These are phyloP conservation scores for Drosophila setosimentum DNA, from an alignment of 2,888 invertebrate species.

Conservation along the genomic window DNA sequence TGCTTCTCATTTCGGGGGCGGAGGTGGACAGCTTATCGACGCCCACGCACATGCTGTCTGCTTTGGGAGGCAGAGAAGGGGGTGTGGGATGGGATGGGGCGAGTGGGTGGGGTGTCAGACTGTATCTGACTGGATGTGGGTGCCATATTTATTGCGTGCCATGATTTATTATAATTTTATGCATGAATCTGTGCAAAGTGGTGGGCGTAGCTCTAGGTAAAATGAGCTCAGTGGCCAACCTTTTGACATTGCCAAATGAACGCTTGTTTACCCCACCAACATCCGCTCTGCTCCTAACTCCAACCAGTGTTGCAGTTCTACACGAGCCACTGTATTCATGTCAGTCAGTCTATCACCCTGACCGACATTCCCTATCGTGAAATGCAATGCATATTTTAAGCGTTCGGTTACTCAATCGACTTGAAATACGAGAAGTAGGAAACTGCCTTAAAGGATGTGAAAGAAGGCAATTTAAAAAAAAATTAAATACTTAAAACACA, in stretches of 20 bases:
- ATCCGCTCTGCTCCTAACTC: background rate
- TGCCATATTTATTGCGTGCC: conserved; percentile 74
- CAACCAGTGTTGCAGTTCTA: background rate
- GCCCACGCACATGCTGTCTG: conserved; percentile 61
- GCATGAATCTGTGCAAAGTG: conserved; percentile 72
- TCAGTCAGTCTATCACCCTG: conserved; percentile 25
- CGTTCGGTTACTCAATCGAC: conserved; percentile 7
- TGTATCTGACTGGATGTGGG: conserved; percentile 46
- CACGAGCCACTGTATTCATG: conserved; percentile 9
- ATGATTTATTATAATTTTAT: conserved; percentile 80
- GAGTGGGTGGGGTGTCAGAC: background rate
- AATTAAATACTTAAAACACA: background rate
- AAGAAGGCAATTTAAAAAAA: no score
- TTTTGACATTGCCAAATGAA: conserved; percentile 58
- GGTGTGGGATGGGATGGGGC: background rate
- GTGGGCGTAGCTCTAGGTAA: conserved; percentile 56
- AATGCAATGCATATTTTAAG: conserved; percentile 23
- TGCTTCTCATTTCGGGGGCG: conserved; percentile 44
- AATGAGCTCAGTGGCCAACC: conserved; percentile 56
- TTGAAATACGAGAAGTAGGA: background rate
- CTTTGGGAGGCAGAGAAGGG: background rate
- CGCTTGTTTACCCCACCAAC: conserved; percentile 1
- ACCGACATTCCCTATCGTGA: background rate
- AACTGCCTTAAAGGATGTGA: background rate
- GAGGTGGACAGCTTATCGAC: conserved; percentile 71